Percentiles rank a stretch among this genome's conserved stretches.
Conservation (phyloP, 2,113 vertebrate genomes). For the Caranx melampygus region DNA sequence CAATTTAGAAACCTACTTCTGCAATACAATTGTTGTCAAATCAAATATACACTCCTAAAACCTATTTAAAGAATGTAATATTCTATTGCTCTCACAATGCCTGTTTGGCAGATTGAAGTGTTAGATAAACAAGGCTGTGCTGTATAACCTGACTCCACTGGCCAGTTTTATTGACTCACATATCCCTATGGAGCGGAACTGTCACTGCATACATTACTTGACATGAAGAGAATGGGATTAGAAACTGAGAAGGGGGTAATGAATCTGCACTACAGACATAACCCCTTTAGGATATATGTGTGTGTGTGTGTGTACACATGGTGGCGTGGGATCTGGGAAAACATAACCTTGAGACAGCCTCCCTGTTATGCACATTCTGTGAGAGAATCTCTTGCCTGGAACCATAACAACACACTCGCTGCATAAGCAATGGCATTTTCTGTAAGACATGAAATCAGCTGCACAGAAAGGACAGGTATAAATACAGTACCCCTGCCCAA, state of each 20-base stretch:
- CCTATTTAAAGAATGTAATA: neutral
- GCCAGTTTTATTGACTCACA: conserved; percentile 37
- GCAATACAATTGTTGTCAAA: neutral
- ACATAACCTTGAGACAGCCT: conserved; percentile 76
- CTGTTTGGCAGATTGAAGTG: neutral
- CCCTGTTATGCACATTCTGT: conserved; percentile 53
- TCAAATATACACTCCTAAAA: neutral
- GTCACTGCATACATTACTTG: conserved; percentile 51
- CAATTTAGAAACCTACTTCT: neutral
- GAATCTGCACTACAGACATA: conserved; percentile 60
- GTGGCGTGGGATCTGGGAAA: conserved; percentile 61
- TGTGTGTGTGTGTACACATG: conserved; percentile 12
- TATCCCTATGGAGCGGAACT: conserved; percentile 36
- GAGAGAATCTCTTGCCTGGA: conserved; percentile 67
- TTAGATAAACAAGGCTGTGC: conserved; percentile 23
- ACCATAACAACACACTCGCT: conserved; percentile 62
- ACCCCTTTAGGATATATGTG: conserved; percentile 39
- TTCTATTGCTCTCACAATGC: neutral
- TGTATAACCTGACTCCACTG: conserved; percentile 30
- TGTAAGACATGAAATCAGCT: conserved; percentile 42
- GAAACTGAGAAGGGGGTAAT: conserved; percentile 49
- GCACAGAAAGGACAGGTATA: conserved; percentile 41
- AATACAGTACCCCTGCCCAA: conserved; percentile 28
- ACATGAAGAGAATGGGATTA: conserved; percentile 42
- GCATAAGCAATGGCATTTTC: conserved; percentile 58